Evolutionary conservation across 1,140 invertebrate species (phyloP).

Genomic region (Ceratina japonica): DNA sequence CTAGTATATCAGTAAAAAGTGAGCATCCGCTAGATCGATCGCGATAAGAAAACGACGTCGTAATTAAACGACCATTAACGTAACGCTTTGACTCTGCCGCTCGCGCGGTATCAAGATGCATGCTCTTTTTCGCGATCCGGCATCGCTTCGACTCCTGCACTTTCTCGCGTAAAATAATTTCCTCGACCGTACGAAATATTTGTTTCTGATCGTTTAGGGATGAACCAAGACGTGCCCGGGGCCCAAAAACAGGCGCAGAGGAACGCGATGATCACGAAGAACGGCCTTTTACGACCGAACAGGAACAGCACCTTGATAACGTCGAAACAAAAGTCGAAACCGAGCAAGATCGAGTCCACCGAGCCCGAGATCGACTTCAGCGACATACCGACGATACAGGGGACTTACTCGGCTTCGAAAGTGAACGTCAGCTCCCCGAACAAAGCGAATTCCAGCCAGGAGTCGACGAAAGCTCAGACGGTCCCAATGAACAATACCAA

Average conservation of each 20-base stretch:
- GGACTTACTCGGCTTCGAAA: slow-evolving; percentile 77
- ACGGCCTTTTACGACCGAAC: slow-evolving; percentile 71
- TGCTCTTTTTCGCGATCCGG: not conserved
- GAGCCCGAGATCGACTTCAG: slow-evolving; percentile 69
- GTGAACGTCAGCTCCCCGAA: slow-evolving; percentile 57
- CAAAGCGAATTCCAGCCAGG: slow-evolving; percentile 18
- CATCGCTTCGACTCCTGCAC: too few relatives aligned
- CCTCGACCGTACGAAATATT: too few relatives aligned
- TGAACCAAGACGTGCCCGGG: slow-evolving; percentile 63
- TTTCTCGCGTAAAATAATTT: too few relatives aligned
- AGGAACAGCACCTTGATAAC: slow-evolving; percentile 73
- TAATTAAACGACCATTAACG: not conserved
- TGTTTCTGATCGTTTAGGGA: slow-evolving; percentile 56
- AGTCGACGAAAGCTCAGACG: not conserved
- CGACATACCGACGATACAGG: slow-evolving; percentile 76
- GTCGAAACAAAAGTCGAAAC: slow-evolving; percentile 34
- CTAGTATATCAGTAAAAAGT: slow-evolving; percentile 83
- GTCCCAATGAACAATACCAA: slow-evolving; percentile 7
- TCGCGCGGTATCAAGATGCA: not conserved
- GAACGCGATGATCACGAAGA: slow-evolving; percentile 77
- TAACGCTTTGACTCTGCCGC: too few relatives aligned
- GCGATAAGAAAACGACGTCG: not conserved
- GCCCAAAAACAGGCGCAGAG: slow-evolving; percentile 70
- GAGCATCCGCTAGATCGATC: slow-evolving; percentile 59
- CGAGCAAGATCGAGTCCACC: slow-evolving; percentile 76